A percentile compares a stretch with the other conserved stretches of the same genome.
These are phyloP conservation scores for Samia ricini DNA, from an alignment of 1,140 invertebrate genomes.

Conservation along the genomic window DNA sequence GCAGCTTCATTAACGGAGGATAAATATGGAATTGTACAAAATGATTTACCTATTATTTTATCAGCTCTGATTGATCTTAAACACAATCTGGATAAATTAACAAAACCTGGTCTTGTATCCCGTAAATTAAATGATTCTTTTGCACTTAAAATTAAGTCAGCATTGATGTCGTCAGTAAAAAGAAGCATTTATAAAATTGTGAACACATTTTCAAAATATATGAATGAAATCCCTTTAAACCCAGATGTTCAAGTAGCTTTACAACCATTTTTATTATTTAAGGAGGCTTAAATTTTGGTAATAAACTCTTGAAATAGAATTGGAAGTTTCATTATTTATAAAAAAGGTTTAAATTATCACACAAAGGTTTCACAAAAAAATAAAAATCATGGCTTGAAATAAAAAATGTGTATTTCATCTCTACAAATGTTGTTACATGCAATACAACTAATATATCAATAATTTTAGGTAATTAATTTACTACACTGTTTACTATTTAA, in stretches of 20 bases:
- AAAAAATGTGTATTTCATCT: not conserved
- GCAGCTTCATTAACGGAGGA: constrained; percentile 86
- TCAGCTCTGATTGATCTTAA: constrained; percentile 82
- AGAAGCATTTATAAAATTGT: constrained; percentile 87
- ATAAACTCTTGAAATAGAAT: not conserved
- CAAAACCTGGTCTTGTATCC: constrained; percentile 80
- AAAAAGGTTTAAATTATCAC: not conserved
- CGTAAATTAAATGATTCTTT: constrained; percentile 80
- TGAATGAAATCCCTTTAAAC: constrained; percentile 81
- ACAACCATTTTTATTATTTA: constrained; percentile 74
- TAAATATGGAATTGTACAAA: constrained; percentile 88
- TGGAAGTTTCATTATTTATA: not conserved
- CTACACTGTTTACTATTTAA: constrained; percentile 8
- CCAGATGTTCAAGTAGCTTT: constrained; percentile 70
- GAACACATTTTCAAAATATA: constrained; percentile 82
- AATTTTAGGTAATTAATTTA: not conserved
- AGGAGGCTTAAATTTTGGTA: constrained; percentile 58
- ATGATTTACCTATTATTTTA: constrained; percentile 85
- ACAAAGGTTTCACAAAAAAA: not conserved
- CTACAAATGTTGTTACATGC: not conserved
- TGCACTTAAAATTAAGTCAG: constrained; percentile 80
- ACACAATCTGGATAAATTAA: constrained; percentile 83
- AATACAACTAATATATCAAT: not conserved
- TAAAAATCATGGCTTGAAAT: not conserved
- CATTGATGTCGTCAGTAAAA: constrained; percentile 81